Conservation (phyloP, 2,113 vertebrate genomes). For the Dromiciops gliroides region DNA sequence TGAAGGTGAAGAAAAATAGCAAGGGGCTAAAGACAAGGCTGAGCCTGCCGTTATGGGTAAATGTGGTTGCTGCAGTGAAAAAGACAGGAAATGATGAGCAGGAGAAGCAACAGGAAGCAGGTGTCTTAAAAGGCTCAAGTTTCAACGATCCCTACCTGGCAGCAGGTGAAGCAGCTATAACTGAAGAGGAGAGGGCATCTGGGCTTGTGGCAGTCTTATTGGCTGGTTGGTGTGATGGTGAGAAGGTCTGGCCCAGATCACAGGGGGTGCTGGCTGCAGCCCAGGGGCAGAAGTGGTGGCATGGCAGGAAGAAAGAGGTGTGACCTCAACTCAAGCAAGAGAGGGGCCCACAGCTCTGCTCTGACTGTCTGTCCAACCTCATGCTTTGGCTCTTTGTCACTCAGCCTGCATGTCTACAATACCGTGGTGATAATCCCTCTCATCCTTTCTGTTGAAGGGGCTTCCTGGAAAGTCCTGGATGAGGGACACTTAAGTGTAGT, state of each 20-base stretch:
- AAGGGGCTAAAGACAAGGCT: too few species aligned
- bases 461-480: neutral
- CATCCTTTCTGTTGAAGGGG: neutral
- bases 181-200: neutral
- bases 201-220: neutral
- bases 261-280: neutral
- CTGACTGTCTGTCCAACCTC: neutral
- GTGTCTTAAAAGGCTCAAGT: neutral
- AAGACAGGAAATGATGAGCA: neutral
- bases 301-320: neutral
- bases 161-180: neutral
- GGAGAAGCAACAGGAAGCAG: neutral
- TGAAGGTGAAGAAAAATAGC: neutral
- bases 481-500: too few species aligned
- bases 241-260: neutral
- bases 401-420: too few species aligned
- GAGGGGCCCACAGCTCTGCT: neutral
- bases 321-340: too few species aligned
- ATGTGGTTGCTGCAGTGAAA: neutral
- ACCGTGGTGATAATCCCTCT: neutral
- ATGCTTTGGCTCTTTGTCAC: too few species aligned
- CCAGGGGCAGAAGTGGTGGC: too few species aligned
- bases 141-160: too few species aligned
- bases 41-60: neutral
- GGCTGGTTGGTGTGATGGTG: too few species aligned